Base-by-base conservation (phyloP, 1,140 invertebrate genomes). In the Archegozetes longisetosus region DNA sequence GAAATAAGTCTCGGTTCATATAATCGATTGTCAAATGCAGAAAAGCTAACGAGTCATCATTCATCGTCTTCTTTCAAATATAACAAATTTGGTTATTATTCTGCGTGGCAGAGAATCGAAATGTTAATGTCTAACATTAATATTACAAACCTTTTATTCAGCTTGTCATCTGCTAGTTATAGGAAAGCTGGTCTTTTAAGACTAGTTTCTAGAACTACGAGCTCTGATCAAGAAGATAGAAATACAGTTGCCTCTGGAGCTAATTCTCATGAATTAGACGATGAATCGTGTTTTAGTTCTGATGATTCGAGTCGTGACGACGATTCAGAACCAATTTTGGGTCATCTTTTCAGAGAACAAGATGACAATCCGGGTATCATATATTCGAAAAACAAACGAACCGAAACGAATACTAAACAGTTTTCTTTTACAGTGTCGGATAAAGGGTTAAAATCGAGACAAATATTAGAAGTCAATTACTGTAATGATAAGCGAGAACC, bases 401-500 rank as follows among this genome's bases (percentile, higher is more conserved):
- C n/a, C n/a, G n/a, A n/a, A n/a, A n/a, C n/a, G n/a, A n/a, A n/a
- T n/a, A n/a, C n/a, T n/a, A n/a, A n/a, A n/a, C n/a, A n/a, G n/a
- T n/a, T n/a, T n/a, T n/a, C n/a, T n/a, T n/a, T n/a, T n/a, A n/a
- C n/a, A n/a, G n/a, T n/a, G n/a, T 27, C 61, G 25, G 65, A 69
- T 57, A 54, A 55, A 53, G 40, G 48, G 40, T 47, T 55, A 40
- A 61, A 68, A 46, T 68, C 70, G 48, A 63, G 65, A 57, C 24
- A 32, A 70, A 64, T 52, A 51, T 28, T 55, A 53, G 64, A 64
- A 50, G 61, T 66, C 64, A 69, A 77, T 32, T 79, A 90, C 49
- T 84, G 93, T 57, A 88, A 88, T 1, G 88, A 91, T 66, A 87
- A 89, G 71, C 81, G 85, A 59, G 89, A 94, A 70, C 87, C 88